These are phyloP conservation scores for Cyanoramphus novaezelandiae DNA, from an alignment of 2,113 vertebrate genomes.

Conservation along the genomic window DNA sequence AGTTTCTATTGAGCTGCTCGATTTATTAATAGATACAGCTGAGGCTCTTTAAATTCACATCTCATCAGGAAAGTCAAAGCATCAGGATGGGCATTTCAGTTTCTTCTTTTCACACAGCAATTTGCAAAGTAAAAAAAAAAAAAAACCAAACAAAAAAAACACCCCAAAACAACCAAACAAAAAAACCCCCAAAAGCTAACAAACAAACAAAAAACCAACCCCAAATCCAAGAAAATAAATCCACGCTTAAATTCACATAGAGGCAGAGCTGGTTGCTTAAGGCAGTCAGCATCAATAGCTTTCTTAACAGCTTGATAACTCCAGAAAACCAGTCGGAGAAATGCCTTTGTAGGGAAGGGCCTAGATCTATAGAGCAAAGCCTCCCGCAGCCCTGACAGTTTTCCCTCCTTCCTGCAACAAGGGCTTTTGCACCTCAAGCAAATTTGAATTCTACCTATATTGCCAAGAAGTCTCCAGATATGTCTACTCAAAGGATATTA, in stretches of 20 bases:
- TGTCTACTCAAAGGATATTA: rapidly evolving
- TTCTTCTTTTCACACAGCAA: neutral
- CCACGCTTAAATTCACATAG: neutral
- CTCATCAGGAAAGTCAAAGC: neutral
- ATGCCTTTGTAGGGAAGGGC: rapidly evolving
- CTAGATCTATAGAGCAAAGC: neutral
- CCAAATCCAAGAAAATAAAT: neutral
- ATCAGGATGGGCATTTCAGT: neutral
- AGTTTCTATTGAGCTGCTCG: neutral
- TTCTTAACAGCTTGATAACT: neutral
- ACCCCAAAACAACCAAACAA: too few species aligned
- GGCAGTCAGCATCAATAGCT: neutral
- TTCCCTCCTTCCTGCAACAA: neutral
- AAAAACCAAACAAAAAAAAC: neutral
- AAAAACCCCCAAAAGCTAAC: too few species aligned
- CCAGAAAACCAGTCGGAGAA: neutral
- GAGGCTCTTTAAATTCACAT: neutral
- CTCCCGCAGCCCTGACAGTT: neutral
- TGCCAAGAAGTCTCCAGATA: rapidly evolving
- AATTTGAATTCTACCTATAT: neutral
- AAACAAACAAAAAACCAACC: too few species aligned
- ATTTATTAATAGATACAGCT: neutral
- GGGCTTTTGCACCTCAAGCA: rapidly evolving
- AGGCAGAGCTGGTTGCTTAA: neutral
- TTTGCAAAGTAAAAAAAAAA: neutral